Conservation (phyloP, 2,113 vertebrate species). For the Glaucidium brasilianum region DNA sequence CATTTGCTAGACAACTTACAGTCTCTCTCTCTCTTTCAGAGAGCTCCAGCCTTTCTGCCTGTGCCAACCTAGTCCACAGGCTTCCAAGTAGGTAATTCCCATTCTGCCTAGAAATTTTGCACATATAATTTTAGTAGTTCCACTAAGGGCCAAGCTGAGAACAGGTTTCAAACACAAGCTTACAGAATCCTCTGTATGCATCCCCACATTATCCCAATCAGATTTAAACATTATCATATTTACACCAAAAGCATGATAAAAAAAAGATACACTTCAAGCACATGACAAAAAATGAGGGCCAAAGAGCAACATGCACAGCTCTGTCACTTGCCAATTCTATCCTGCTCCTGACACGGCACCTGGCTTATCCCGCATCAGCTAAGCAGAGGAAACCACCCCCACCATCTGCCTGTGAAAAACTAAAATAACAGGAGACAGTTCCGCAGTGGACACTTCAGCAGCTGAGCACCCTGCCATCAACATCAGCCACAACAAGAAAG, state of each 20-base stretch:
- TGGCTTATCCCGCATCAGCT: rapidly evolving
- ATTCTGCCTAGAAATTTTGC: rapidly evolving
- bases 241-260: neutral
- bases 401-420: neutral
- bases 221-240: neutral
- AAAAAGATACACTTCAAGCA: neutral
- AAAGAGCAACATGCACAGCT: neutral
- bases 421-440: neutral
- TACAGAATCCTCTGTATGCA: neutral
- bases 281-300: rapidly evolving
- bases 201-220: neutral
- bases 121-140: neutral
- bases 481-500: neutral
- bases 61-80: neutral
- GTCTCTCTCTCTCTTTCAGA: neutral
- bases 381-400: neutral
- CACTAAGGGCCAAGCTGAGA: neutral
- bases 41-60: neutral
- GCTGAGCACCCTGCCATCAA: neutral
- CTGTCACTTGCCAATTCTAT: neutral
- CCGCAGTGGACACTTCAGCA: conserved; percentile 6
- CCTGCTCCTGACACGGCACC: neutral
- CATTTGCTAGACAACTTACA: neutral
- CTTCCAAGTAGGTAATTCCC: neutral
- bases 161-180: neutral